Evolutionary conservation across 1,140 invertebrate genomes (phyloP).

Genomic region (Berghia stephanieae): DNA sequence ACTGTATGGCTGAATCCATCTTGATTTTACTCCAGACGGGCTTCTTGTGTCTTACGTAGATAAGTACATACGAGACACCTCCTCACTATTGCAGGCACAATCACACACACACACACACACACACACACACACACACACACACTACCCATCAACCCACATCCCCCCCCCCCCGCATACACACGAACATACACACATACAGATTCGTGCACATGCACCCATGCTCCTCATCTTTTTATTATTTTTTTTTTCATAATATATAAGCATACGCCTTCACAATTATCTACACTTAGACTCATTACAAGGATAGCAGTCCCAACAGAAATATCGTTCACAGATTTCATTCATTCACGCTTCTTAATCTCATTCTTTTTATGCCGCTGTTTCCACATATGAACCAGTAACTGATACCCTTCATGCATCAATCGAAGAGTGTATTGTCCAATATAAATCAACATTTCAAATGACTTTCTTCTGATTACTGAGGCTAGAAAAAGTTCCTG

Average conservation of each 20-base stretch:
- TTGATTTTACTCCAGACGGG: not conserved
- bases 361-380: conserved; percentile 8
- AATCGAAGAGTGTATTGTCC: conserved; percentile 23
- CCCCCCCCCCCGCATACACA: too few relatives aligned
- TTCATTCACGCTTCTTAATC: not conserved
- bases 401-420: conserved; percentile 22
- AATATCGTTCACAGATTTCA: not conserved
- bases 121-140: not conserved
- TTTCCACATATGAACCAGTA: conserved; percentile 25
- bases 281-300: not conserved
- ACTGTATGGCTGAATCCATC: not conserved
- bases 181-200: conserved; percentile 12
- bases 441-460: conserved; percentile 30
- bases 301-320: not conserved
- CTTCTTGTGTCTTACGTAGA: not conserved
- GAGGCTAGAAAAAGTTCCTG: conserved; percentile 44
- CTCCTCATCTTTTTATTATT: not conserved
- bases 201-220: not conserved
- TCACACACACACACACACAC: conserved; percentile 16
- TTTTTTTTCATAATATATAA: not conserved
- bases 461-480: conserved; percentile 26
- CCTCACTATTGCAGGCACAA: conserved; percentile 13
- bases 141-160: not conserved
- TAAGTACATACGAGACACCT: not conserved
- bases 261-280: not conserved